Evolutionary conservation across 2,113 vertebrate genomes (phyloP).

Genomic region (Cinclus cinclus): DNA sequence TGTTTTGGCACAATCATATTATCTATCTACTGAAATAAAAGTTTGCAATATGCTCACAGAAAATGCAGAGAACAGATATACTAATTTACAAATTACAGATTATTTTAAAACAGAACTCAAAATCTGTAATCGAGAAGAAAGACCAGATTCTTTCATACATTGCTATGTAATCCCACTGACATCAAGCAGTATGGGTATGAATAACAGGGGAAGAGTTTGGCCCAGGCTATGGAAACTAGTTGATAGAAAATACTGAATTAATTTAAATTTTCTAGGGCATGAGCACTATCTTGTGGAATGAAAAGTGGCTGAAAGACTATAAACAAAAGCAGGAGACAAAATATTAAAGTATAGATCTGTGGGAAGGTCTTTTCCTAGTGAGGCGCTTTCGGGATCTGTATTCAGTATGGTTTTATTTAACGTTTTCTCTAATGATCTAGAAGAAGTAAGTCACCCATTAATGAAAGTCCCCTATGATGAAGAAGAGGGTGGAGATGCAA

Average conservation of each 20-base stretch:
- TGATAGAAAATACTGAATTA: conserved; percentile 38
- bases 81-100: neutral
- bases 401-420: conserved; percentile 8
- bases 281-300: conserved; percentile 17
- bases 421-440: neutral
- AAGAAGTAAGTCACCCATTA: neutral
- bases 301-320: conserved; percentile 26
- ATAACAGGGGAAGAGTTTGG: neutral
- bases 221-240: neutral
- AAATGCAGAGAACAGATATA: neutral
- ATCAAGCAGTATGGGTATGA: neutral
- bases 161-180: neutral
- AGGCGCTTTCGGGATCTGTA: neutral
- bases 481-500: neutral
- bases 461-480: neutral
- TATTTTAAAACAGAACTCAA: neutral
- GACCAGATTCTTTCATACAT: neutral
- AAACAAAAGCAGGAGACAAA: conserved; percentile 49
- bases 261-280: conserved; percentile 38
- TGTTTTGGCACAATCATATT: neutral
- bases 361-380: neutral
- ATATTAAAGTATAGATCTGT: neutral
- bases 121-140: neutral
- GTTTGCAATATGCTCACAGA: neutral
- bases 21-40: neutral